Evolutionary conservation across 2,113 vertebrate genomes (phyloP).

Genomic region (Halcyon malimbica): DNA sequence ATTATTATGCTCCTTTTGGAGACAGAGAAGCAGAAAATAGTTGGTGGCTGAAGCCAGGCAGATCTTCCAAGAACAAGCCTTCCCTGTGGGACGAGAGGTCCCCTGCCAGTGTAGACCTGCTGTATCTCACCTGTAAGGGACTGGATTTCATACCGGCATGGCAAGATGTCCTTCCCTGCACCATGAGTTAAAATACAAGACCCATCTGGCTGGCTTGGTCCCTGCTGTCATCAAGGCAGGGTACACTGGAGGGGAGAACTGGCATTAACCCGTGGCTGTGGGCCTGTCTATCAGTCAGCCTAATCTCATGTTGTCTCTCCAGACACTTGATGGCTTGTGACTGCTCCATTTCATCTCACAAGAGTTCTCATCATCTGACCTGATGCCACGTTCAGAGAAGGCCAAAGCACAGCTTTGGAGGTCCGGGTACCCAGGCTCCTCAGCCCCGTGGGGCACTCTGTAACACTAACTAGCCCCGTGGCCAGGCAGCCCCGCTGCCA

Average conservation of each 20-base stretch:
- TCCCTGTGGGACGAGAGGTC: neutral
- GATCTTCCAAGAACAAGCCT: neutral
- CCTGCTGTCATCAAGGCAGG: neutral
- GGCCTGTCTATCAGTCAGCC: neutral
- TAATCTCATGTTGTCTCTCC: neutral
- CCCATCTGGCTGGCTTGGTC: neutral
- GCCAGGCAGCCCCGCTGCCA: neutral
- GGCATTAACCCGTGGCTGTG: neutral
- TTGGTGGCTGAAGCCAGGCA: neutral
- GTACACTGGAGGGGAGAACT: neutral
- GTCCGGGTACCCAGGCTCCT: neutral
- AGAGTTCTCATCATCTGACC: neutral
- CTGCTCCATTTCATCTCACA: neutral
- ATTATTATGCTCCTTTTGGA: neutral
- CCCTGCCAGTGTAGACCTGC: neutral
- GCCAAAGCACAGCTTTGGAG: neutral
- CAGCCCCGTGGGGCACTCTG: neutral
- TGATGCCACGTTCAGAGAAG: rapidly evolving
- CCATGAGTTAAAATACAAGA: neutral
- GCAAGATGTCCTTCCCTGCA: neutral
- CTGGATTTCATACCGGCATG: neutral
- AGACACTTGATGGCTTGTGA: neutral
- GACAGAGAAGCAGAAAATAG: neutral
- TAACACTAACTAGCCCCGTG: neutral
- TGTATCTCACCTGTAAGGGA: neutral